phyloP scores from a whole-genome alignment of 1,140 invertebrate genomes.

The Papilio glaucus region DNA sequence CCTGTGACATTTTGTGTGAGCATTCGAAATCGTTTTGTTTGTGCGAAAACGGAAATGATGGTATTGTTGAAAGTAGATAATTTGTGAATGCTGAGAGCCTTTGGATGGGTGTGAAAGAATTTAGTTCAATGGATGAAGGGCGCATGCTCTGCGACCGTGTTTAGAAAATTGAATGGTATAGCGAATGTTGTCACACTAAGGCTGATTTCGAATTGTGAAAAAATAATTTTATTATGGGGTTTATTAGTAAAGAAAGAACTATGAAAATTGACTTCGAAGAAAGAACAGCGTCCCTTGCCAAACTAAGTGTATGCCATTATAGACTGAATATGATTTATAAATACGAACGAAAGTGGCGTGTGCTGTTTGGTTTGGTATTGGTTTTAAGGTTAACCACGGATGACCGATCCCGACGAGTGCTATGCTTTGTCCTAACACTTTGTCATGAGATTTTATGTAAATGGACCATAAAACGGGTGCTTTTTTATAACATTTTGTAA shows the following conservation, averaged over 20 bases:
- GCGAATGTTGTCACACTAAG: slow-evolving; percentile 34
- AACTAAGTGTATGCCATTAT: slow-evolving; percentile 31
- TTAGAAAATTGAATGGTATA: slow-evolving; percentile 25
- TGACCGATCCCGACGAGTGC: slow-evolving; percentile 29
- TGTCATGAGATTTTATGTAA: slow-evolving; percentile 9
- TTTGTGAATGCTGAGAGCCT: background rate
- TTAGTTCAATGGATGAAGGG: background rate
- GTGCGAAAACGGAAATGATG: background rate
- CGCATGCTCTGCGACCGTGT: background rate
- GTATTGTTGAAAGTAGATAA: background rate
- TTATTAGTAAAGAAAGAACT: slow-evolving; percentile 17
- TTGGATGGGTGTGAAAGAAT: background rate
- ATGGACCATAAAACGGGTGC: background rate
- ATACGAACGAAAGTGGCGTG: slow-evolving; percentile 24
- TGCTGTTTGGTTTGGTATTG: slow-evolving; percentile 16
- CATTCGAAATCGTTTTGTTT: slow-evolving; percentile 1
- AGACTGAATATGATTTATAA: slow-evolving; percentile 25
- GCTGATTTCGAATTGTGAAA: slow-evolving; percentile 34
- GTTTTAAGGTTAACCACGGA: slow-evolving; percentile 7
- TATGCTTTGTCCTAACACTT: background rate
- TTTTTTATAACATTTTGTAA: slow-evolving; percentile 1
- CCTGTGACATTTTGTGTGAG: slow-evolving; percentile 5
- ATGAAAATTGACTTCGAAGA: slow-evolving; percentile 19
- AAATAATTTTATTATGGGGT: slow-evolving; percentile 9
- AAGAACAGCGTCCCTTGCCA: slow-evolving; percentile 22